Base-by-base conservation (phyloP, 2,888 invertebrate genomes). In the Nemotelus nigrinus region DNA sequence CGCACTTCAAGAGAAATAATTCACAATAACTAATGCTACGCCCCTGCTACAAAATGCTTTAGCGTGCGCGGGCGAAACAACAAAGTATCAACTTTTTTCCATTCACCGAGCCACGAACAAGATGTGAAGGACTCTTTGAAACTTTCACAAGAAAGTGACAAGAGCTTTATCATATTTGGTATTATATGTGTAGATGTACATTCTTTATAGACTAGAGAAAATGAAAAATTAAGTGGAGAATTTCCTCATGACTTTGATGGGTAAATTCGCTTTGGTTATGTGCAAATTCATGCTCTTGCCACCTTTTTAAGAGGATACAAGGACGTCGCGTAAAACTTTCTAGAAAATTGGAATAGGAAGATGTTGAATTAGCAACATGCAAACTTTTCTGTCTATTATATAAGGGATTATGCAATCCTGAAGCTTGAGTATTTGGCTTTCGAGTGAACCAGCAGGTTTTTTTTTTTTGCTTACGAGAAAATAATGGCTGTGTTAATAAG, bases 181-280 rank as follows among this genome's bases (percentile, higher is more conserved):
- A 63, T 63, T 63, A 25, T 63, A 63, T 63, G 25, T 25, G 25
- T 25, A 25, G 25, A 25, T 25, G 25, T 25, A 25, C 25, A 63
- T 2, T 63, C 63, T 25, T 5, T 39, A 43, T 63, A 43, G 63
- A 43, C 43, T 63, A 43, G 39, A 43, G 63, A 63, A 63, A 63
- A 63, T 63, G 63, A 43, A 63, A 63, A 63, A 63, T 63, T 63
- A 63, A 63, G 63, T 63, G 63, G 63, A 63, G 63, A 63, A 63
- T 63, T 63, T 43, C 8, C 63, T 63, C 43, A 41, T 63, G 63
- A 63, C 63, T 63, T 63, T 63, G 63, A 63, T 63, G 63, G 63
- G 63, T 63, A 63, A 63, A 63, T 63, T 63, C 63, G 63, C 63
- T 63, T 57, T 41, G 63, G 41, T 63, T 63, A 39, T 39, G 43